Conservation (phyloP, 2,888 invertebrate species). For the Rhodophaea formosa region DNA sequence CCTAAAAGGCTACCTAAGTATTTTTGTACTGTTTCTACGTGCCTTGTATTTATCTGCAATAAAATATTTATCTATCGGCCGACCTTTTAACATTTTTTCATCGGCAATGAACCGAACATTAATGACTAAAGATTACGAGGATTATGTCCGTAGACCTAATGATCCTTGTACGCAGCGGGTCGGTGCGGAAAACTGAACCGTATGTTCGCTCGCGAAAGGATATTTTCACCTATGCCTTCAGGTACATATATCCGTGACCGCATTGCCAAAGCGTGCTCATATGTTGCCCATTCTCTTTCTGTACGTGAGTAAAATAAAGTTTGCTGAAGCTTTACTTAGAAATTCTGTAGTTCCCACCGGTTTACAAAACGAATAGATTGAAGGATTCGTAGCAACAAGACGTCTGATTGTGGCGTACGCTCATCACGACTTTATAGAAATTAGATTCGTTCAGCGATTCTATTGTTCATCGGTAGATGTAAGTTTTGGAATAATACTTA, state of each 20-base stretch:
- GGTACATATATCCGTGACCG: slow-evolving; percentile 66
- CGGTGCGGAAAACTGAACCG: slow-evolving; percentile 18
- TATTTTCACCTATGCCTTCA: slow-evolving; percentile 58
- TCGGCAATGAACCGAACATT: slow-evolving; percentile 25
- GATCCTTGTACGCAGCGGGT: slow-evolving; percentile 18
- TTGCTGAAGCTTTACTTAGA: slow-evolving; percentile 51
- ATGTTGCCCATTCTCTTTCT: slow-evolving; percentile 62
- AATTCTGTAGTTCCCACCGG: slow-evolving; percentile 37
- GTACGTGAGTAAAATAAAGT: slow-evolving; percentile 61
- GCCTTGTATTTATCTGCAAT: slow-evolving; percentile 13
- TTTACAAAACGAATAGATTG: slow-evolving; percentile 49
- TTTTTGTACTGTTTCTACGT: not conserved
- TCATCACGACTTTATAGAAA: not conserved
- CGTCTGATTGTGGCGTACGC: slow-evolving; percentile 1
- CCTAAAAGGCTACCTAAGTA: not conserved
- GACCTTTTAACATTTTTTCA: slow-evolving; percentile 27
- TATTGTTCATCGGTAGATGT: not conserved
- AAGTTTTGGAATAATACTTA: not conserved
- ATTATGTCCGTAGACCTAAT: slow-evolving; percentile 25
- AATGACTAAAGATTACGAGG: slow-evolving; percentile 27
- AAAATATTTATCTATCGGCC: slow-evolving; percentile 24
- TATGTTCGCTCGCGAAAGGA: slow-evolving; percentile 44
- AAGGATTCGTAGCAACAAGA: slow-evolving; percentile 37
- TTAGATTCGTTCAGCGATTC: not conserved
- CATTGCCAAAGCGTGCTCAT: slow-evolving; percentile 65